Base-by-base conservation (phyloP, 1,140 invertebrate genomes). In the Trichogramma pretiosum region DNA sequence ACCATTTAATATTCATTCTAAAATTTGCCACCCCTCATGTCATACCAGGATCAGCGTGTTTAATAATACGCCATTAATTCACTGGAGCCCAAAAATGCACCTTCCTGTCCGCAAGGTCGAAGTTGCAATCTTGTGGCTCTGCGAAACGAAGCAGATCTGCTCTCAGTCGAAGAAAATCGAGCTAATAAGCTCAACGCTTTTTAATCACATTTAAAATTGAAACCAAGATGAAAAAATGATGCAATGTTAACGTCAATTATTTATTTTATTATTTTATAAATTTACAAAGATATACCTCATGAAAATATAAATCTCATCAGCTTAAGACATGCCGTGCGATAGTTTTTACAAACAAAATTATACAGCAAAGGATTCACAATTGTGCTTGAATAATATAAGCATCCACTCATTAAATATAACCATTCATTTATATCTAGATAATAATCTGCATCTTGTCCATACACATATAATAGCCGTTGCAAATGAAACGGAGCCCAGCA, bases 401-500 rank as follows among this genome's bases (percentile, higher is more conserved):
- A 80, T 1, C 89, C 89, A 13, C 84, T 78, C 4, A 86, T 73
- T 40, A 86, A 81, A 65, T 87, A 91, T 26, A 93, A 74, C 72
- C 82, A 81, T 58, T 85, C 82, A 65, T 89, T 89, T 42, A 87
- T 72, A 48, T 78, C 74, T 22, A 77, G 63, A 65, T 78, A 85
- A 61, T 80, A 69, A 10, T 70, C 66, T 33, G 72, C 72, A 19
- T 79, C 63, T 43, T 75, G 72, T 23, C 74, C 82, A 62, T 89
- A 84, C 17, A 86, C 74, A 57, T 82, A 84, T 56, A 88, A 77
- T 38, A 93, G 65, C 2, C 89, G 74, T 67, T 98, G 95, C 23
- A 86, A 79, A 65, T 98, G 94, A 73, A 97, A 98, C 14, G 94
- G 94, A 1, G 90, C 89, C 92, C 93, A 98, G 71, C 92, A 96